A percentile compares a stretch with the other conserved stretches of the same genome.
These are phyloP conservation scores for Phortica variegata DNA, from an alignment of 1,140 invertebrate species.

Conservation along the genomic window DNA sequence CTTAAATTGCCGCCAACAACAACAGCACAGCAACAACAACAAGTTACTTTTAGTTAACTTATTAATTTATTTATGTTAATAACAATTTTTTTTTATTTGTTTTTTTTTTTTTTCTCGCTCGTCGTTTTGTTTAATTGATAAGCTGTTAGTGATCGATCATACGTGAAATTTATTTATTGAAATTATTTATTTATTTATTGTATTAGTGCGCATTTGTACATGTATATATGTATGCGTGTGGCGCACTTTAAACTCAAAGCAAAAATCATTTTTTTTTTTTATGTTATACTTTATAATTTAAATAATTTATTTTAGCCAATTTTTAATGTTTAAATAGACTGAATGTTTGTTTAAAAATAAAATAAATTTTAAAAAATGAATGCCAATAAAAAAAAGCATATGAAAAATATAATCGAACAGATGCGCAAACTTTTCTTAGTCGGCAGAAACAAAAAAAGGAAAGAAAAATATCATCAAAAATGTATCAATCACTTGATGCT, in stretches of 20 bases:
- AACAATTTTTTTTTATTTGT: constrained; percentile 17
- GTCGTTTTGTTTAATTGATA: constrained; percentile 15
- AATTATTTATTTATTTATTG: constrained; percentile 11
- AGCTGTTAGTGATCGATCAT: too few relatives aligned
- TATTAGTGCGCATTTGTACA: too few relatives aligned
- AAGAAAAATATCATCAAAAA: too few relatives aligned
- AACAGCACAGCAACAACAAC: constrained; percentile 26
- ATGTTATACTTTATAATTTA: constrained; percentile 4
- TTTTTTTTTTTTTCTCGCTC: constrained; percentile 9
- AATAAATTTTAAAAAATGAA: too few relatives aligned
- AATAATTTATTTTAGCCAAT: background rate
- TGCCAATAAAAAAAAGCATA: too few relatives aligned
- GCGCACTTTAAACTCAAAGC: too few relatives aligned
- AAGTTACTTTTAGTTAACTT: constrained; percentile 5
- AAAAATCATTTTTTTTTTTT: too few relatives aligned
- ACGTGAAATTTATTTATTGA: constrained; percentile 5
- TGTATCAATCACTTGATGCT: too few relatives aligned
- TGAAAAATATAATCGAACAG: too few relatives aligned
- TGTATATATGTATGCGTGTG: too few relatives aligned
- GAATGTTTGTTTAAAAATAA: constrained; percentile 13
- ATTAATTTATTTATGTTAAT: constrained; percentile 27
- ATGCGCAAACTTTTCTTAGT: too few relatives aligned
- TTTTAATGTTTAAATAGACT: constrained; percentile 7
- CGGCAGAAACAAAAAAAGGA: too few relatives aligned
- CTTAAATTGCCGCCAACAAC: constrained; percentile 14